Percentiles rank a stretch among this genome's conserved stretches.
These are phyloP conservation scores for Acanthacorydalis orientalis DNA, from an alignment of 2,888 invertebrate species.

Conservation along the genomic window DNA sequence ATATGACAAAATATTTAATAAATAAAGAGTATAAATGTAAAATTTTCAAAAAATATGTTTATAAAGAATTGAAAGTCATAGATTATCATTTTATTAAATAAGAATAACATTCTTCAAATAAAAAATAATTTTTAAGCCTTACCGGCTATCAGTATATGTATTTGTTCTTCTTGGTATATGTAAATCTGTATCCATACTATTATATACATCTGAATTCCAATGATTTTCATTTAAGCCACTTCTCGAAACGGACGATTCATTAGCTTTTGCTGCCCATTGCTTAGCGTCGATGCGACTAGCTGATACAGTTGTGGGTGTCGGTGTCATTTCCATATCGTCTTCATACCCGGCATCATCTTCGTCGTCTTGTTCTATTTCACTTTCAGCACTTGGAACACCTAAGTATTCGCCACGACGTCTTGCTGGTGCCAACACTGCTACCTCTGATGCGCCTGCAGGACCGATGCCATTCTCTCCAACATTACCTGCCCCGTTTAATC, in stretches of 20 bases:
- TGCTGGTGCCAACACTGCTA: constrained; percentile 24
- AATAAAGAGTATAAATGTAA: too few relatives aligned
- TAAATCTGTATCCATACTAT: constrained; percentile 34
- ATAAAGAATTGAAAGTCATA: too few relatives aligned
- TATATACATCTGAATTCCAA: constrained; percentile 4
- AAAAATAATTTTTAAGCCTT: constrained; percentile 14
- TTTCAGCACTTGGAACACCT: constrained; percentile 41
- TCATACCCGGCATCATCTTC: constrained; percentile 35
- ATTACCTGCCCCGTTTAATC: constrained; percentile 7
- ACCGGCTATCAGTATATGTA: constrained; percentile 39
- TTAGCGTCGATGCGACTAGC: background rate
- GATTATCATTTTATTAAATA: too few relatives aligned
- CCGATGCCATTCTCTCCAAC: constrained; percentile 16
- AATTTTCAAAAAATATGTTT: too few relatives aligned
- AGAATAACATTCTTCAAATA: too few relatives aligned
- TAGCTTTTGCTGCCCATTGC: background rate
- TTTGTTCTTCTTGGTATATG: constrained; percentile 39
- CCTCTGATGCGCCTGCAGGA: constrained; percentile 3
- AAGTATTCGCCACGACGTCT: constrained; percentile 52
- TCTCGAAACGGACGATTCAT: background rate
- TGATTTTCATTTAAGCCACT: background rate
- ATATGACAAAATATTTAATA: too few relatives aligned
- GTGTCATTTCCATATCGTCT: constrained; percentile 22
- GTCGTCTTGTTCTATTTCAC: constrained; percentile 46
- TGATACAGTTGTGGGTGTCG: background rate